Percentiles rank a stretch among this genome's conserved stretches.
Evolutionary conservation across 2,113 vertebrate species (phyloP).

Genomic region (Rynchops niger): DNA sequence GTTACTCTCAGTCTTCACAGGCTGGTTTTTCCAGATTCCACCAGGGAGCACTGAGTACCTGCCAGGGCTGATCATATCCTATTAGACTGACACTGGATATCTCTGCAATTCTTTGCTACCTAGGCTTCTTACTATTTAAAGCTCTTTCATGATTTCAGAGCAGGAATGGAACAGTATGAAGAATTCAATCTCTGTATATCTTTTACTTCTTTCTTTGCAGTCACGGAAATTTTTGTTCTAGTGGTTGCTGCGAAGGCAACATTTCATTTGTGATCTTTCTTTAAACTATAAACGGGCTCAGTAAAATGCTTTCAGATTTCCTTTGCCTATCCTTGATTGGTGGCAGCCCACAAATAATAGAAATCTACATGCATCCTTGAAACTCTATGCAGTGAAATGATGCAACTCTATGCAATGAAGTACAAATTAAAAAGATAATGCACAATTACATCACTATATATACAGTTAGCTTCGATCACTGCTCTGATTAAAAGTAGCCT

Average conservation of each 20-base stretch:
- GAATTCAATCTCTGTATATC: background rate
- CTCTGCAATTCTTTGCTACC: background rate
- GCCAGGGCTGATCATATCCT: background rate
- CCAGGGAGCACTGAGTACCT: background rate
- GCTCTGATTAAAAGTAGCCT: background rate
- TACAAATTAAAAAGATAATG: background rate
- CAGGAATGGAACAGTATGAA: background rate
- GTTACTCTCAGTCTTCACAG: background rate
- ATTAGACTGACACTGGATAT: background rate
- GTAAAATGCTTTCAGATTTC: background rate
- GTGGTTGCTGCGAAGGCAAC: background rate
- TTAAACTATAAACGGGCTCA: background rate
- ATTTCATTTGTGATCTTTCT: background rate
- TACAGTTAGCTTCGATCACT: background rate
- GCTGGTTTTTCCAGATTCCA: conserved; percentile 22
- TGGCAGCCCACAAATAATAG: background rate
- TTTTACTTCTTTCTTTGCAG: background rate
- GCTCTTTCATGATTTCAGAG: background rate
- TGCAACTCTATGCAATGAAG: background rate
- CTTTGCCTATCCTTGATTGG: background rate
- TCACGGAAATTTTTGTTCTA: background rate
- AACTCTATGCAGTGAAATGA: background rate
- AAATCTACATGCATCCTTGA: background rate
- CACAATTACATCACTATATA: background rate
- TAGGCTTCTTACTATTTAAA: background rate